phyloP scores from a whole-genome alignment of 2,797 vertebrate genomes.

The Phyllotis vaccarum region DNA sequence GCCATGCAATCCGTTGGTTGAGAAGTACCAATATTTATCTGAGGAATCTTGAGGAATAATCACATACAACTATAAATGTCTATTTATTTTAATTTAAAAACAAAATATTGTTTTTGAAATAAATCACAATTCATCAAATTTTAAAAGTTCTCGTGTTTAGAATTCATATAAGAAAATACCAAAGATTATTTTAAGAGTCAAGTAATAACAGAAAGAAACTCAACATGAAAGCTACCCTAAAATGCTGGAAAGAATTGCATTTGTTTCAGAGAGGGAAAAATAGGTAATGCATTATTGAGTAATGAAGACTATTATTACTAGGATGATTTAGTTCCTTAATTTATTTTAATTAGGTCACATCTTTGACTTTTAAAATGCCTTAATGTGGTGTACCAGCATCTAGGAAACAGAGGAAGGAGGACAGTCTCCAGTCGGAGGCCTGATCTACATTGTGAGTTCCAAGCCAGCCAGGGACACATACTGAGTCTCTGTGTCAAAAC shows the following conservation, averaged over 20 bases:
- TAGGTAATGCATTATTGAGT: not conserved
- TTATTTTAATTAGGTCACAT: slow-evolving; percentile 53
- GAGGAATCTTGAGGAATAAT: slow-evolving; percentile 89
- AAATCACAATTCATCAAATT: slow-evolving; percentile 56
- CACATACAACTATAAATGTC: slow-evolving; percentile 69
- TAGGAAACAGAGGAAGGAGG: not conserved
- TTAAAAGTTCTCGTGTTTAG: slow-evolving; percentile 34
- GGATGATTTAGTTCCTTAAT: slow-evolving; percentile 40
- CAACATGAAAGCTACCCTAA: slow-evolving; percentile 22
- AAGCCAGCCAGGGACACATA: not conserved
- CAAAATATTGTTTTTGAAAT: slow-evolving; percentile 44
- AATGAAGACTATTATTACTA: slow-evolving; percentile 34
- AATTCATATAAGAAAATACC: slow-evolving; percentile 29
- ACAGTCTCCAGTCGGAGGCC: not conserved
- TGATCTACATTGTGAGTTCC: not conserved
- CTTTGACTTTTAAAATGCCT: slow-evolving; percentile 38
- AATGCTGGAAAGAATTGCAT: not conserved
- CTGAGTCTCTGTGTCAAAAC: not conserved
- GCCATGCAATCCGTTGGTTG: slow-evolving; percentile 95
- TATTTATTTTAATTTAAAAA: slow-evolving; percentile 63
- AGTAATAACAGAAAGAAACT: slow-evolving; percentile 21
- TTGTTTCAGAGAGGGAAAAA: slow-evolving; percentile 31
- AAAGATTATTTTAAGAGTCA: slow-evolving; percentile 27
- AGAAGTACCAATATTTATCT: slow-evolving; percentile 95
- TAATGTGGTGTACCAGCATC: not conserved